A percentile compares a stretch with the other conserved stretches of the same genome.
Evolutionary conservation across 2,113 vertebrate species (phyloP).

Genomic region (Chunga burmeisteri): DNA sequence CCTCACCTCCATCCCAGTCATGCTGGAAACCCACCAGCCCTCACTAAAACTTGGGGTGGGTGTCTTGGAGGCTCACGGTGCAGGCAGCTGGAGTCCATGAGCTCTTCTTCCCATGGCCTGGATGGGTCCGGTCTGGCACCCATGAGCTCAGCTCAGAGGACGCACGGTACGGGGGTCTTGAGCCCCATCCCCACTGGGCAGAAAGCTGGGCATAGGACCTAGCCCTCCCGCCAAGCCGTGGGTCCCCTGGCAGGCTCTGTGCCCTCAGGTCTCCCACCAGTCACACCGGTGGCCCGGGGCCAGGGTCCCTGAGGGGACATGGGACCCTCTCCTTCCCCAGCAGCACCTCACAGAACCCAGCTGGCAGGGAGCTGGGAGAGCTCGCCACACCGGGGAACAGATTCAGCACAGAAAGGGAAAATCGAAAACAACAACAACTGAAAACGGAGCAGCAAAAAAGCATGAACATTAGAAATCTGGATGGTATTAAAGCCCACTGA

Average conservation of each 20-base stretch:
- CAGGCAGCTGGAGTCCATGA: neutral
- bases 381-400: neutral
- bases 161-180: neutral
- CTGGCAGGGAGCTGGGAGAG: neutral
- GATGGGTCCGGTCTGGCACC: neutral
- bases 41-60: neutral
- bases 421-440: neutral
- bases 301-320: neutral
- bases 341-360: neutral
- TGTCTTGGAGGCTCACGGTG: accelerated
- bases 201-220: neutral
- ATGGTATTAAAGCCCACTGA: slow-evolving; percentile 20
- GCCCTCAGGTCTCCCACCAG: neutral
- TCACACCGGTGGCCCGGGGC: neutral
- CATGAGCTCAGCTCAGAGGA: neutral
- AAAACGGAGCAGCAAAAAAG: slow-evolving; percentile 28
- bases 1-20: accelerated
- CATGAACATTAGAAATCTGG: slow-evolving; percentile 50
- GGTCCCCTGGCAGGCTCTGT: neutral
- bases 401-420: neutral
- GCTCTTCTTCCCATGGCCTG: neutral
- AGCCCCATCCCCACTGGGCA: neutral
- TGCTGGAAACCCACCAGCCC: neutral
- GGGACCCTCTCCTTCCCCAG: neutral
- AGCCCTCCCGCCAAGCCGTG: neutral